Evolutionary conservation across 2,797 vertebrate species (phyloP).

Genomic region (Urocyon cinereoargenteus): DNA sequence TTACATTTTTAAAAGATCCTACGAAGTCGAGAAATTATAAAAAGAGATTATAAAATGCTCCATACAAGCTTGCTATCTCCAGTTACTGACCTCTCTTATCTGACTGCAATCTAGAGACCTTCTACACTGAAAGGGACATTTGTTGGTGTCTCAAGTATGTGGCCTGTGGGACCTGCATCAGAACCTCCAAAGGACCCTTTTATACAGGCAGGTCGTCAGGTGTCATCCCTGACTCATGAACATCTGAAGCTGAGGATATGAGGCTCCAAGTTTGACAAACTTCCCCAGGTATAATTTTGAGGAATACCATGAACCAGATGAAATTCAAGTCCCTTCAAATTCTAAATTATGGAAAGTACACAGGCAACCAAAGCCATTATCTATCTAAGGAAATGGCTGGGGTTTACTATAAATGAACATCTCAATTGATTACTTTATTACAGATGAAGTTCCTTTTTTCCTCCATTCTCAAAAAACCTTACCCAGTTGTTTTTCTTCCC

Average conservation of each 20-base stretch:
- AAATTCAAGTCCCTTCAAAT: neutral
- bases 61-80: neutral
- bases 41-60: neutral
- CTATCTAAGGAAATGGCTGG: neutral
- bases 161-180: neutral
- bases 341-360: neutral
- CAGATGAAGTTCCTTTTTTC: neutral
- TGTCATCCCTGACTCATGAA: neutral
- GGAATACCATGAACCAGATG: neutral
- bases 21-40: neutral
- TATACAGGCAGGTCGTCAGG: neutral
- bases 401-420: slow-evolving; percentile 51
- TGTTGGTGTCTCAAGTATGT: neutral
- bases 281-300: neutral
- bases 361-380: neutral
- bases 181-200: neutral
- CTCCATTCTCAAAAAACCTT: slow-evolving; percentile 73
- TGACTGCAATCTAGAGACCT: neutral
- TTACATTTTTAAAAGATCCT: neutral
- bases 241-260: neutral
- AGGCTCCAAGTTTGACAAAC: neutral
- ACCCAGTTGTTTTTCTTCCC: slow-evolving; percentile 99
- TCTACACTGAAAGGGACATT: neutral
- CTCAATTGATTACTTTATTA: slow-evolving; percentile 41
- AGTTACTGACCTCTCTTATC: neutral